Conservation (phyloP, 2,888 invertebrate species). For the Mythimna impura region DNA sequence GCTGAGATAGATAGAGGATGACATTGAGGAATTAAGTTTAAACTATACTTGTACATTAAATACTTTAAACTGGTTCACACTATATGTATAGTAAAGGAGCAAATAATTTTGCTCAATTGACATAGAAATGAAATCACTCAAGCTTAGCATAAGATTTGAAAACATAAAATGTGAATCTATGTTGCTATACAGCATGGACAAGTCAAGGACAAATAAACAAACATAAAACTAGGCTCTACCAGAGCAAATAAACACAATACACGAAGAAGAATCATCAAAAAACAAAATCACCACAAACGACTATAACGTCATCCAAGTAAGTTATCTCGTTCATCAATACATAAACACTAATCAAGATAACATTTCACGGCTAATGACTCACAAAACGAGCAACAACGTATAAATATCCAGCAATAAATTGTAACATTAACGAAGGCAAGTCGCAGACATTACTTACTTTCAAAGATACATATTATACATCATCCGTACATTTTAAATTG, state of each 20-base stretch:
- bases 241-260: constrained; percentile 5
- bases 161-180: not conserved
- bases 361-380: constrained; percentile 73
- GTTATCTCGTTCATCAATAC: constrained; percentile 64
- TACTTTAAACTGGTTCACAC: not conserved
- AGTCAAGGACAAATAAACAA: too few relatives aligned
- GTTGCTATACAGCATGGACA: not conserved
- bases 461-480: constrained; percentile 74
- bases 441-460: constrained; percentile 70
- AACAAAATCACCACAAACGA: constrained; percentile 29
- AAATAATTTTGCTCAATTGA: not conserved
- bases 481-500: constrained; percentile 61
- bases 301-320: constrained; percentile 51
- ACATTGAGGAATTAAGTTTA: not conserved
- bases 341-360: constrained; percentile 71
- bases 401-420: constrained; percentile 79
- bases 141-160: not conserved
- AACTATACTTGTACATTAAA: not conserved
- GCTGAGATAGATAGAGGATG: not conserved
- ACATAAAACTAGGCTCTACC: not conserved
- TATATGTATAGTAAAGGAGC: too few relatives aligned
- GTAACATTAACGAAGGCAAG: constrained; percentile 77
- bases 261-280: constrained; percentile 6
- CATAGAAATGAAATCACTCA: not conserved
- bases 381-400: constrained; percentile 71